Percentiles rank a stretch among this genome's conserved stretches.
phyloP scores from a whole-genome alignment of 1,140 invertebrate species.

The Scaptomyza graminum region DNA sequence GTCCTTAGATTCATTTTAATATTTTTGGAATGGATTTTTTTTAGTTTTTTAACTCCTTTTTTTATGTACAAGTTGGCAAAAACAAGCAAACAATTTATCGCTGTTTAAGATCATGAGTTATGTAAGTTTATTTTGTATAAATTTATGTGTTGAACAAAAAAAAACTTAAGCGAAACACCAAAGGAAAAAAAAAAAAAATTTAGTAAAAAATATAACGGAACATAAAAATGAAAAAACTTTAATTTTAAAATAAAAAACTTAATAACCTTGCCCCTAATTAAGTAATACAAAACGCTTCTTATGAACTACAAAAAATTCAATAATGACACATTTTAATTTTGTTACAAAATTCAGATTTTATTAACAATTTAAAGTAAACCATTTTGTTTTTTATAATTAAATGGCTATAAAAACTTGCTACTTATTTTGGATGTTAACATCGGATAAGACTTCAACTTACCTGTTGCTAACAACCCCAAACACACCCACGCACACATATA shows the following conservation, averaged over 20 bases:
- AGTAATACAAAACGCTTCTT: slow-evolving; percentile 47
- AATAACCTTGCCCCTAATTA: slow-evolving; percentile 51
- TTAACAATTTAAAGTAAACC: slow-evolving; percentile 45
- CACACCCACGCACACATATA: slow-evolving; percentile 11
- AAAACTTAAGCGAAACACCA: slow-evolving; percentile 67
- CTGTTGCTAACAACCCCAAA: slow-evolving; percentile 18
- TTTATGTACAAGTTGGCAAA: slow-evolving; percentile 41
- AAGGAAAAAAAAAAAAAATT: slow-evolving; percentile 34
- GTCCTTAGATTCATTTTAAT: slow-evolving; percentile 13
- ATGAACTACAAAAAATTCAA: slow-evolving; percentile 65
- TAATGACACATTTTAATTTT: slow-evolving; percentile 81
- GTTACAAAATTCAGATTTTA: slow-evolving; percentile 73
- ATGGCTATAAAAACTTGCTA: slow-evolving; percentile 16
- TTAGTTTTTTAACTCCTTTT: slow-evolving; percentile 1
- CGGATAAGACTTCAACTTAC: slow-evolving; percentile 46
- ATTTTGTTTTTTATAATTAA: slow-evolving; percentile 14
- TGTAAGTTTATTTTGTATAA: too few species aligned
- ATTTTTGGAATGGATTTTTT: not conserved
- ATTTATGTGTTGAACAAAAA: slow-evolving; percentile 37
- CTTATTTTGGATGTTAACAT: slow-evolving; percentile 13
- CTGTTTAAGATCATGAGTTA: slow-evolving; percentile 22
- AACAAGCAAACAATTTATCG: slow-evolving; percentile 68
- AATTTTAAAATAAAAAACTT: slow-evolving; percentile 6
- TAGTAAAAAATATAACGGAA: slow-evolving; percentile 7
- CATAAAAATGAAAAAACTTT: slow-evolving; percentile 28